A percentile compares a stretch with the other conserved stretches of the same genome.
Evolutionary conservation across 2,113 vertebrate genomes (phyloP).

Genomic region (Pavo muticus): DNA sequence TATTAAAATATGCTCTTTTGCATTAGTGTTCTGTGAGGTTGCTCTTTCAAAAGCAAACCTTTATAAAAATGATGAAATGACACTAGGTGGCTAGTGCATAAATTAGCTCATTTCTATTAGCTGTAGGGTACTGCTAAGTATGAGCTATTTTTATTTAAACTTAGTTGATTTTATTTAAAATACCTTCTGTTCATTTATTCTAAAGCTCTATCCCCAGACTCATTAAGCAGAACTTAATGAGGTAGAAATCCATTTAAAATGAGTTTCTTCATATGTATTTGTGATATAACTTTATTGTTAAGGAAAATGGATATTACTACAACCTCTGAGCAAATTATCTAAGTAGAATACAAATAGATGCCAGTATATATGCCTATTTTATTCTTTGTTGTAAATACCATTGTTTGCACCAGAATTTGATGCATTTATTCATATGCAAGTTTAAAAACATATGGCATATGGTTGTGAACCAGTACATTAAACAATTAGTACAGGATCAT

Average conservation of each 20-base stretch:
- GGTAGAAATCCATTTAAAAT: conserved; percentile 17
- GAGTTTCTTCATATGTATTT: background rate
- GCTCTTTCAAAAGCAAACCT: background rate
- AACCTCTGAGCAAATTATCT: background rate
- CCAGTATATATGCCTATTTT: background rate
- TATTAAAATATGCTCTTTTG: background rate
- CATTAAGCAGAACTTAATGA: conserved; percentile 46
- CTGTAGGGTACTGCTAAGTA: conserved; percentile 21
- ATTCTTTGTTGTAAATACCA: background rate
- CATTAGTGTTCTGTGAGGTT: background rate
- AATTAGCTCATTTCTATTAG: background rate
- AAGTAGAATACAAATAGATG: background rate
- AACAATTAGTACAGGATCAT: background rate
- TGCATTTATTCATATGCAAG: background rate
- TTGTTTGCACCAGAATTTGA: background rate
- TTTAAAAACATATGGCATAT: background rate
- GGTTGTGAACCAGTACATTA: background rate
- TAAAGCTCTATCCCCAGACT: conserved; percentile 30
- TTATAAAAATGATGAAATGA: background rate
- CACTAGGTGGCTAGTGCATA: background rate
- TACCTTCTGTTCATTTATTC: conserved; percentile 35
- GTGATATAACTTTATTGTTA: background rate
- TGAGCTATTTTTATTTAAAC: conserved; percentile 28
- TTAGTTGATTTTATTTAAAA: conserved; percentile 37
- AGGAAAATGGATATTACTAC: conserved; percentile 8